Conservation (phyloP, 2,888 invertebrate genomes). For the Taphrorychus bicolor region DNA sequence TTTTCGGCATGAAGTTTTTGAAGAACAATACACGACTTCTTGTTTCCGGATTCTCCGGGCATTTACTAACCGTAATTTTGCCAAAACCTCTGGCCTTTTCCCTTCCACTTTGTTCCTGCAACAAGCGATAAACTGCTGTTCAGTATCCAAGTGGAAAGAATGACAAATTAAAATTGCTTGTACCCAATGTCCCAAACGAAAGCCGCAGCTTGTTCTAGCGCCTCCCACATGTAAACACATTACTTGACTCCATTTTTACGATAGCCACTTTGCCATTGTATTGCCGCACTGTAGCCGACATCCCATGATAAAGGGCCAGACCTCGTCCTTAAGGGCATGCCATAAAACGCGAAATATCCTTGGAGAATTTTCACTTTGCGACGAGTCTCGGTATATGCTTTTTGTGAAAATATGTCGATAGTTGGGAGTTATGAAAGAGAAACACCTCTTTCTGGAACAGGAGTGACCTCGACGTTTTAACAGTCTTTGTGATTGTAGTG, state of each 20-base stretch:
- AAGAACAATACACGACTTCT: too few species aligned
- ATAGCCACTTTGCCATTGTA: constrained; percentile 48
- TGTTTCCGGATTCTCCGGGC: too few species aligned
- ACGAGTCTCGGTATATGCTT: neutral
- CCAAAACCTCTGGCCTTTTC: too few species aligned
- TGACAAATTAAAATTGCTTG: constrained; percentile 12
- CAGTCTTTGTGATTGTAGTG: too few species aligned
- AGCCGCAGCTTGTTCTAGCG: constrained; percentile 12
- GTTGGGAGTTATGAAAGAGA: neutral
- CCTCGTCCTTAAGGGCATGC: neutral
- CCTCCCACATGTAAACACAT: constrained; percentile 39
- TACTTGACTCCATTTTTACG: constrained; percentile 46
- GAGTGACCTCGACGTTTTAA: too few species aligned
- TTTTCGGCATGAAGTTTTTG: neutral
- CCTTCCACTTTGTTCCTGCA: too few species aligned
- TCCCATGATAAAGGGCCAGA: constrained; percentile 44
- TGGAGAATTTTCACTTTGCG: constrained; percentile 1
- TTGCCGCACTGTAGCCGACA: constrained; percentile 44
- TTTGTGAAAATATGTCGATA: neutral
- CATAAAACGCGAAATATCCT: constrained; percentile 1
- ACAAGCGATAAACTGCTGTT: too few species aligned
- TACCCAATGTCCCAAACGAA: constrained; percentile 7
- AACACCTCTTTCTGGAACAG: neutral
- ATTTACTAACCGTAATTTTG: too few species aligned
- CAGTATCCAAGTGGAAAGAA: too few species aligned